These are phyloP conservation scores for Homalodisca vitripennis DNA, from an alignment of 1,140 invertebrate genomes.

Conservation along the genomic window DNA sequence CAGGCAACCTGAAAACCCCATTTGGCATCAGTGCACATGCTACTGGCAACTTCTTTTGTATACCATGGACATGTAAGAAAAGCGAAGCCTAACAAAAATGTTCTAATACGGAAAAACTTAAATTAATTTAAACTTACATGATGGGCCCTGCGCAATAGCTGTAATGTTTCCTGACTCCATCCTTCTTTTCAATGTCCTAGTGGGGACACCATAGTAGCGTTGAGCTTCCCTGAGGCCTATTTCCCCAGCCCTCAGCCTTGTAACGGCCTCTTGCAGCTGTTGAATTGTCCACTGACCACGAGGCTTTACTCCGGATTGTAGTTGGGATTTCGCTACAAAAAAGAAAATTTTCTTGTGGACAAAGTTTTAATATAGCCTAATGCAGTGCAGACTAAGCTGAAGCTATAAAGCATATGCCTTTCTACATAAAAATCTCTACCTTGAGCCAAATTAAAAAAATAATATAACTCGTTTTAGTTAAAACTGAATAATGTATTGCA, in stretches of 20 bases:
- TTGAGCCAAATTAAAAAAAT: too few species aligned
- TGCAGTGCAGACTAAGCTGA: too few species aligned
- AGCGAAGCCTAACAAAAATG: background rate
- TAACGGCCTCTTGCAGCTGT: conserved; percentile 24
- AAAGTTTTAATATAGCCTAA: too few species aligned
- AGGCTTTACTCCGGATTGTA: conserved; percentile 21
- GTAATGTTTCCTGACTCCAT: background rate
- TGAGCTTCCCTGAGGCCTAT: conserved; percentile 7
- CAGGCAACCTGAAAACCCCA: background rate
- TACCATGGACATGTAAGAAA: background rate
- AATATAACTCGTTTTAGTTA: too few species aligned
- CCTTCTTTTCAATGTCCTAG: background rate
- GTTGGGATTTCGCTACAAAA: too few species aligned
- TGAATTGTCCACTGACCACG: conserved; percentile 14
- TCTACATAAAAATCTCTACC: too few species aligned
- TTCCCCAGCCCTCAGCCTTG: conserved; percentile 4
- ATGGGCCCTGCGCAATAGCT: background rate
- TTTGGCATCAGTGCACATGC: background rate
- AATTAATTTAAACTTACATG: background rate
- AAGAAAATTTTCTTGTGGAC: too few species aligned
- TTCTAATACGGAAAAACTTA: background rate
- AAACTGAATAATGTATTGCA: too few species aligned
- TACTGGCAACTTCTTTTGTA: background rate
- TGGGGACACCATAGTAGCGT: conserved; percentile 22
- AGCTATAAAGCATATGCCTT: too few species aligned